Base-by-base conservation (phyloP, 2,113 vertebrate species). In the Varanus komodoensis region DNA sequence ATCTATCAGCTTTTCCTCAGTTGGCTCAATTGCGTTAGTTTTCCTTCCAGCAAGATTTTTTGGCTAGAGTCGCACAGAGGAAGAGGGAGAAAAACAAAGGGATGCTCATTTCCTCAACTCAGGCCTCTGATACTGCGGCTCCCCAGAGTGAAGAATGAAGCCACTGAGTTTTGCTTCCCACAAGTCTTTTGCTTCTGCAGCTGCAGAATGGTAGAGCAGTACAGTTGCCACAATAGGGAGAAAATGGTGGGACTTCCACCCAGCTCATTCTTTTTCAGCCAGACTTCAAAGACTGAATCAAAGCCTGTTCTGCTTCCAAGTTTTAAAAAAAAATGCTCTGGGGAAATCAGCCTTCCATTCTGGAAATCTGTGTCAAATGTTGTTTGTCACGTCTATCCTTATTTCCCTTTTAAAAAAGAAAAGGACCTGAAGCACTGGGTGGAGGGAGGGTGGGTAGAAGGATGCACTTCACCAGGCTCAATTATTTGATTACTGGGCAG, bases 41-140 rank as follows among this genome's bases (percentile, higher is more conserved):
- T 64, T 27, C 8, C 9, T 9, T 82, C 44, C 21, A 32, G n/a
- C 79, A 61, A 74, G n/a, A 29, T 67, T 67, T 83, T 84, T 38
- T 89, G 75, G 61, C 73, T 52, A n/a, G 52, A n/a, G 11, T 78
- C 61, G 1, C 38, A 7, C 1, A 75, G 32, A 84, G 29, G 57
- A 84, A 89, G 48, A 54, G 23, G 32, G 73, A 21, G 78, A 89
- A 79, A 44, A 44, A 44, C 38, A 44, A 44, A 44, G 38, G 38
- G 38, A 44, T 44, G 38, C 38, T 3, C 38, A 44, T 77, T 50
- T 9, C 64, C 52, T 52, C 38, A 74, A 25, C 23, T 61, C 19
- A 50, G 27, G 50, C 27, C 69, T 83, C 88, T 89, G 88, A 67
- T 4, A 83, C 69, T 89, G 69, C 69, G 17, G 29, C 50, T 89